Evolutionary conservation across 1,140 invertebrate species (phyloP).

Genomic region (Helicoverpa armigera): DNA sequence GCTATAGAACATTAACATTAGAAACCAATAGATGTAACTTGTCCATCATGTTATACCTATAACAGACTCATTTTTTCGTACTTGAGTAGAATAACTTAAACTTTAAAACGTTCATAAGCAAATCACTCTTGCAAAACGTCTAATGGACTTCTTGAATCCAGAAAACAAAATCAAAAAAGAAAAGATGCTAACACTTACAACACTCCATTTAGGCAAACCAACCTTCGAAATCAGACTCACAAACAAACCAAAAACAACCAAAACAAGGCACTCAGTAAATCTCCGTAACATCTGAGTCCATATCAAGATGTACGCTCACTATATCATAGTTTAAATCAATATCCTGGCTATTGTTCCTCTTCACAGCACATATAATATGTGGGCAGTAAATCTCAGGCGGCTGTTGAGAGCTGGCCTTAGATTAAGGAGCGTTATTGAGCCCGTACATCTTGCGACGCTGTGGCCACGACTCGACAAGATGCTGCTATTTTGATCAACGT

Average conservation of each 20-base stretch:
- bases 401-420: constrained; percentile 58
- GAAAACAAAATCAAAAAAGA: not conserved
- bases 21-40: too few relatives aligned
- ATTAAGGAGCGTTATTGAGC: constrained; percentile 67
- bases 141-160: too few relatives aligned
- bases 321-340: constrained; percentile 59
- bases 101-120: not conserved
- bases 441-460: constrained; percentile 60
- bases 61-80: too few relatives aligned
- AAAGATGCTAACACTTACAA: too few relatives aligned
- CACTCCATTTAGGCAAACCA: not conserved
- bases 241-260: not conserved
- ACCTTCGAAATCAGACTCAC: not conserved
- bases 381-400: constrained; percentile 59
- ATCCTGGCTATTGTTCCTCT: constrained; percentile 40
- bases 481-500: not conserved
- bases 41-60: too few relatives aligned
- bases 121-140: not conserved
- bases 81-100: too few relatives aligned
- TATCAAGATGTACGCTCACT: constrained; percentile 33
- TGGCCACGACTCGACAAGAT: not conserved
- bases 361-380: constrained; percentile 57
- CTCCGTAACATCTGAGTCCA: not conserved
- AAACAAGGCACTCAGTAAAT: not conserved
- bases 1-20: too few relatives aligned